phyloP scores from a whole-genome alignment of 2,797 vertebrate genomes.

The Glyptemys insculpta region DNA sequence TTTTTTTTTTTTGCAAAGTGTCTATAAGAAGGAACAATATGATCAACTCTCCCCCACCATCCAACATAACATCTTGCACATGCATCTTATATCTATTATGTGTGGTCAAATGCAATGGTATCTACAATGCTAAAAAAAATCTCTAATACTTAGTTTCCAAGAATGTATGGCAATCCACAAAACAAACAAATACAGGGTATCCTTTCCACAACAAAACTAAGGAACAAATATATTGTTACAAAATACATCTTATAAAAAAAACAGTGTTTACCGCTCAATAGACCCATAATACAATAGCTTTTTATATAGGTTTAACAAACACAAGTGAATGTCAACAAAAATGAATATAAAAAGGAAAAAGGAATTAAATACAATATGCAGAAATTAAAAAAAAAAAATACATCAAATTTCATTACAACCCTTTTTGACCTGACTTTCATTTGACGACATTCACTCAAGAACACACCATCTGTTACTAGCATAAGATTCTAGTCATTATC shows the following conservation, averaged over 20 bases:
- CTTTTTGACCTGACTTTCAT: not conserved
- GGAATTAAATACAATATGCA: not conserved
- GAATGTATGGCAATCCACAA: not conserved
- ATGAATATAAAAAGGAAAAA: not conserved
- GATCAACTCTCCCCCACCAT: not conserved
- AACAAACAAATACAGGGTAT: constrained; percentile 52
- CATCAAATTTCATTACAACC: not conserved
- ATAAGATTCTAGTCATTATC: not conserved
- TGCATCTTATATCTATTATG: not conserved
- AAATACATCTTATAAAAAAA: not conserved
- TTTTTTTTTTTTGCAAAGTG: not conserved
- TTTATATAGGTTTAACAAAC: not conserved
- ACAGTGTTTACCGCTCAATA: not conserved
- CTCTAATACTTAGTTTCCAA: fast-evolving
- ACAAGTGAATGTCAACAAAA: not conserved
- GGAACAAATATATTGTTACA: constrained; percentile 53
- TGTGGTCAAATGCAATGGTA: not conserved
- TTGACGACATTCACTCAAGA: constrained; percentile 2
- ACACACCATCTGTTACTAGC: not conserved
- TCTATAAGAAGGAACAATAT: not conserved
- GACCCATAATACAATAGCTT: not conserved
- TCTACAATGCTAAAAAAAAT: not conserved
- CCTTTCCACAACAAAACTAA: constrained; percentile 51
- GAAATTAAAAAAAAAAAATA: not conserved
- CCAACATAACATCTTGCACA: not conserved